A percentile compares a stretch with the other conserved stretches of the same genome.
phyloP scores from a whole-genome alignment of 2,113 vertebrate genomes.

The Cyprinodon tularosa region DNA sequence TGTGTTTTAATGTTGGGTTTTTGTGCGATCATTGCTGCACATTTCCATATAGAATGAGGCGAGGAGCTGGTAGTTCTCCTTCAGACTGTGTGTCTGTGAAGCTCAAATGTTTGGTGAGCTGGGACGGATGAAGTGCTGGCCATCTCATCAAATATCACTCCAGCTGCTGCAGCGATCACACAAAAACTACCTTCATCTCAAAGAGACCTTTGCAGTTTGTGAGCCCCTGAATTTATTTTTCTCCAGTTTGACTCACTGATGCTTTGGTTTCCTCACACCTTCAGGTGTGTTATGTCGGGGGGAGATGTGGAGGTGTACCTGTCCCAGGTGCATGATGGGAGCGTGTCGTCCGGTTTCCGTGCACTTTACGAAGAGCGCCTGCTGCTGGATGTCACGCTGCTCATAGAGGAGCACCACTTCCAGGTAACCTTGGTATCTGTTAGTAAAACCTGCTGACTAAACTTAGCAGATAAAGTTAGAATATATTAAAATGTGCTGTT shows the following conservation, averaged over 20 bases:
- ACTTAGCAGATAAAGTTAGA: too few relatives aligned
- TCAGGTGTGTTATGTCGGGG: conserved; percentile 98
- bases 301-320: conserved; percentile 99
- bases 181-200: too few relatives aligned
- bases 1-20: background rate
- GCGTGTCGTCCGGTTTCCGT: conserved; percentile 97
- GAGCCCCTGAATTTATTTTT: background rate
- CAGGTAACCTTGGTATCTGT: conserved; percentile 62
- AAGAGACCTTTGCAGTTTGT: too few relatives aligned
- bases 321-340: conserved; percentile 97
- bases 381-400: conserved; percentile 96
- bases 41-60: background rate
- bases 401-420: conserved; percentile 99
- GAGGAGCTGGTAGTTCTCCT: background rate
- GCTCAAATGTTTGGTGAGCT: background rate
- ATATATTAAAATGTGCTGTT: too few relatives aligned
- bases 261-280: conserved; percentile 23
- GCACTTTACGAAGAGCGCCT: conserved; percentile 97
- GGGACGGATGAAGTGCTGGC: background rate
- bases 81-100: background rate
- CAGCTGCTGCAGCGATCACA: too few relatives aligned
- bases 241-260: background rate
- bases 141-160: background rate
- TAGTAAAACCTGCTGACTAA: too few relatives aligned
- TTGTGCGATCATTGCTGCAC: background rate